Conservation (phyloP, 2,888 invertebrate species). For the Limnephilus marmoratus region DNA sequence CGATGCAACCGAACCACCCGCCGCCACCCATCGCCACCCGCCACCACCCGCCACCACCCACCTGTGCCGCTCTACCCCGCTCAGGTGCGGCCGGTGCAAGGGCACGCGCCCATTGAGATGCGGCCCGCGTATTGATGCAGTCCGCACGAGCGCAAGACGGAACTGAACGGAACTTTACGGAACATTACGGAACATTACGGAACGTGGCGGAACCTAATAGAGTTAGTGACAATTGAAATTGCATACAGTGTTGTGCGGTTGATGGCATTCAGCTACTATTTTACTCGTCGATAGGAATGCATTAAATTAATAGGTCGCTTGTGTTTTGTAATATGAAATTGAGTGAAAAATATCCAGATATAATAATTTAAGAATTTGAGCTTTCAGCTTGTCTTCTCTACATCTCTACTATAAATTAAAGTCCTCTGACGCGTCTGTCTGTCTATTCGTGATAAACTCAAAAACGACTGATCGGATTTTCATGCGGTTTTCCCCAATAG, state of each 20-base stretch:
- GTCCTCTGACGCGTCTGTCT: too few species aligned
- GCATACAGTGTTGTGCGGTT: background rate
- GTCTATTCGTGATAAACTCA: too few species aligned
- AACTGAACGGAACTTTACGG: background rate
- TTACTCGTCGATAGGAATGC: too few species aligned
- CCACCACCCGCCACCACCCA: background rate
- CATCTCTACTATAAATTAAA: too few species aligned
- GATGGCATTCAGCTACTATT: background rate
- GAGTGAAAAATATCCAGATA: too few species aligned
- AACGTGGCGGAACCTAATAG: background rate
- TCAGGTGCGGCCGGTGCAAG: background rate
- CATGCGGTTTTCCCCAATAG: too few species aligned
- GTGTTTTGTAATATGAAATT: too few species aligned
- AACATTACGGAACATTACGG: background rate
- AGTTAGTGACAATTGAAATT: background rate
- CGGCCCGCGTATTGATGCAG: background rate
- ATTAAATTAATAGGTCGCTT: too few species aligned
- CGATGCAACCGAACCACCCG: background rate
- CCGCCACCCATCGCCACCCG: background rate
- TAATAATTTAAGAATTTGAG: too few species aligned
- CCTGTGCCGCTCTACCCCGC: conserved; percentile 2
- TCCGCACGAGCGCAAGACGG: background rate
- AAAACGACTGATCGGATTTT: too few species aligned
- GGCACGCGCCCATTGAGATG: background rate
- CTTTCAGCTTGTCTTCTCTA: too few species aligned